These are phyloP conservation scores for Sinonovacula constricta DNA, from an alignment of 1,140 invertebrate genomes.

Conservation along the genomic window DNA sequence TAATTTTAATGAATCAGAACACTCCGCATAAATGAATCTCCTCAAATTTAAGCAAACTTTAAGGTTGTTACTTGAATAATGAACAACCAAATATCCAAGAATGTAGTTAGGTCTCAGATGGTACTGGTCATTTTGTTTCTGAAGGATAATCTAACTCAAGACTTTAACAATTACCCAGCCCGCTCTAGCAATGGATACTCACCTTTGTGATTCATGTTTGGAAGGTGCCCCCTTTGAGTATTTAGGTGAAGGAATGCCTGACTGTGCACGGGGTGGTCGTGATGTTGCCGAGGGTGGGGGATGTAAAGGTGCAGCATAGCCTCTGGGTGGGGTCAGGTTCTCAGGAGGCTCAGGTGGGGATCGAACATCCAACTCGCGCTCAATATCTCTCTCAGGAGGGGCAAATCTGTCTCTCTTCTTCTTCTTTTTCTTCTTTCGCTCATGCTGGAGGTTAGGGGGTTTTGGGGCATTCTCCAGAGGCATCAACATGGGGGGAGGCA, in stretches of 20 bases:
- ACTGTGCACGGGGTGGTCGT: conserved; percentile 58
- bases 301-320: conserved; percentile 71
- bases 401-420: conserved; percentile 53
- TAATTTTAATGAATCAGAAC: no score
- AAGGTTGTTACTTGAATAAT: no score
- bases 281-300: conserved; percentile 63
- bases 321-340: conserved; percentile 64
- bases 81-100: no score
- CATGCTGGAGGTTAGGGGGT: conserved; percentile 57
- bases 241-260: conserved; percentile 61
- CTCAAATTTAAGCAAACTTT: no score
- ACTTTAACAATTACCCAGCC: no score
- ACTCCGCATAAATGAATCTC: no score
- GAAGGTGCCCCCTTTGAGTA: conserved; percentile 68
- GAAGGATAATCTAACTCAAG: no score
- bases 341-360: conserved; percentile 66
- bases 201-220: conserved; percentile 63
- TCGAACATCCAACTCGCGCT: conserved; percentile 59
- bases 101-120: no score
- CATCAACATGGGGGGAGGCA: conserved; percentile 67
- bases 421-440: conserved; percentile 70
- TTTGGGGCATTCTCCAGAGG: conserved; percentile 72
- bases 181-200: conserved; percentile 9
- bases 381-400: conserved; percentile 59
- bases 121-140: no score